Conservation (phyloP, 2,797 vertebrate species). For the Loriculus beryllinus region DNA sequence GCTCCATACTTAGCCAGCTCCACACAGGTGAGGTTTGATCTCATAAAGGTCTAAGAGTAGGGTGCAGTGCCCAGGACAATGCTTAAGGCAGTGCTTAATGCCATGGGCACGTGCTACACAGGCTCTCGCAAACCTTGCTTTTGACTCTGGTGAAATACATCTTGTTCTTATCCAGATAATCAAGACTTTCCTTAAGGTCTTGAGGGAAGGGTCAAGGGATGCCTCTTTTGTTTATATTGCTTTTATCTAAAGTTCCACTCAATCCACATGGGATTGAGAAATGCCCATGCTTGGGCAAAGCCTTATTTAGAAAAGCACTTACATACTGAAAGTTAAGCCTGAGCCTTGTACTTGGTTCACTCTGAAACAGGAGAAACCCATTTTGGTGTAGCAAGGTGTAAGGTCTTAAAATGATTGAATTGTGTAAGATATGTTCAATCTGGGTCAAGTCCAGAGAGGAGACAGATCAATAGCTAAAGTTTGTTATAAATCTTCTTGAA, state of each 20-base stretch:
- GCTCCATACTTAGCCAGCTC: background rate
- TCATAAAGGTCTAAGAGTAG: background rate
- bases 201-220: background rate
- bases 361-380: background rate
- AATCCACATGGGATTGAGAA: background rate
- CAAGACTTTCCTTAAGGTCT: background rate
- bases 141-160: background rate
- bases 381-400: background rate
- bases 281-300: background rate
- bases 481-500: background rate
- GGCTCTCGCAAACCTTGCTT: background rate
- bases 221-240: background rate
- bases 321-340: background rate
- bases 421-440: background rate
- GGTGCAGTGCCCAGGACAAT: background rate
- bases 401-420: background rate
- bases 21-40: accelerated
- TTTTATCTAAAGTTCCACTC: background rate
- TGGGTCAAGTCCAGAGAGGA: background rate
- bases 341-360: background rate
- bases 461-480: background rate
- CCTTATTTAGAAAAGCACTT: background rate
- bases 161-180: background rate
- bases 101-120: accelerated
- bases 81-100: background rate